A percentile compares a stretch with the other conserved stretches of the same genome.
These are phyloP conservation scores for Arctia plantaginis DNA, from an alignment of 2,888 invertebrate species.

Conservation along the genomic window DNA sequence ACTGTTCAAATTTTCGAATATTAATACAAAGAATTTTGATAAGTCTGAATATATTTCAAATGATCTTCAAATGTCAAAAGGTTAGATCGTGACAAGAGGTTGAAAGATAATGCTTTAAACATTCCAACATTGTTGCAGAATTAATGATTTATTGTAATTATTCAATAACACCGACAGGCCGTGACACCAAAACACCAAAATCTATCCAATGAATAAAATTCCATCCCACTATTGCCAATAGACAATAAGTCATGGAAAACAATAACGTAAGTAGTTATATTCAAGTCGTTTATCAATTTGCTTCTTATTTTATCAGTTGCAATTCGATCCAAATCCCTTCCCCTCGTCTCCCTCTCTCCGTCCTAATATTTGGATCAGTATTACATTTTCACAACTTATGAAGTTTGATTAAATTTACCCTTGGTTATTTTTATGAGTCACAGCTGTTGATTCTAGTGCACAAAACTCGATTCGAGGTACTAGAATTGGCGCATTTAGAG, in stretches of 20 bases:
- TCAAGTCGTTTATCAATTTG: too few species aligned
- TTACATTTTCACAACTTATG: neutral
- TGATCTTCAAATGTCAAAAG: constrained; percentile 10
- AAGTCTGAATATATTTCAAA: neutral
- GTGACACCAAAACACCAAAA: neutral
- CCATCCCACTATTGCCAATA: neutral
- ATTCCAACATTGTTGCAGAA: neutral
- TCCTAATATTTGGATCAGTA: too few species aligned
- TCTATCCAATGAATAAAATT: neutral
- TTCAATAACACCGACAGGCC: neutral
- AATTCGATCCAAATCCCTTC: neutral
- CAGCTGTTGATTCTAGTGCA: too few species aligned
- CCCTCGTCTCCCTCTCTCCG: too few species aligned
- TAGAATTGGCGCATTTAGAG: neutral
- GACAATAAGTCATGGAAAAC: neutral
- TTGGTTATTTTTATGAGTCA: neutral
- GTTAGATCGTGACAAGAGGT: constrained; percentile 9
- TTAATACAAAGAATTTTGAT: neutral
- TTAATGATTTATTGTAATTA: constrained; percentile 4
- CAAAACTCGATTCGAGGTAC: neutral
- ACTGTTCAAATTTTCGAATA: neutral
- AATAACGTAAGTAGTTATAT: neutral
- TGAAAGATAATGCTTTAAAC: neutral
- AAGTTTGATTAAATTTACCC: neutral
- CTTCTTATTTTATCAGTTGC: too few species aligned